Base-by-base conservation (phyloP, 2,797 vertebrate species). In the Lates japonicus region DNA sequence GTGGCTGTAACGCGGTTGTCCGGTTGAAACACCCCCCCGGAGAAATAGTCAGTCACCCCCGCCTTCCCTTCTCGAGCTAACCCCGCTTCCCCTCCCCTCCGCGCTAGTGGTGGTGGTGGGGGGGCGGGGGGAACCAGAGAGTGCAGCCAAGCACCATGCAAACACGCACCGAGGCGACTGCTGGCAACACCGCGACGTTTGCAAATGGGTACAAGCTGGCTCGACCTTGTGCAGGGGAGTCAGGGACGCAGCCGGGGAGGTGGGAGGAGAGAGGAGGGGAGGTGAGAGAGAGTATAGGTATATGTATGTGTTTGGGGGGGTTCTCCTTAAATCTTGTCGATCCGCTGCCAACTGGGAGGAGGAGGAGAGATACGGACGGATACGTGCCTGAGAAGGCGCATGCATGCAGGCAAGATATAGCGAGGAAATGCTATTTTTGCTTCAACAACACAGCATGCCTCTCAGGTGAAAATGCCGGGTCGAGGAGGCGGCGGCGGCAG, bases 171-270 rank as follows among this genome's bases (percentile, higher is more conserved):
- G 44, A 37, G 81, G 84, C 85, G 86, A 42, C 41, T 14, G 71
- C 82, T 88, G 86, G 82, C 86, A 83, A 60, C 87, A 65, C 70
- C 78, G 87, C 87, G 85, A 83, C 85, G 86, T 82, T 84, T 83
- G 89, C 84, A 78, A 88, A 78, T 78, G 84, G 81, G 82, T 71
- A 86, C 88, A 88, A 86, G 87, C 88, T 87, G 85, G 90, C n/a
- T 92, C 93, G 93, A 95, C 94, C 93, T 95, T 95, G 93, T 94
- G 90, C 74, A 81, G 81, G 80, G 78, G 87, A 83, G 84, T 52
- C 83, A 82, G 90, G 89, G 90, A 90, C 85, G 82, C 86, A 88
- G 76, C 76, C 72, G 74, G 70, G 68, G 79, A 80, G 78, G 76
- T 11, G 78, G 57, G 57, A 33, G 78, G 70, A 60, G 74, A 44